Evolutionary conservation across 2,113 vertebrate species (phyloP).

Genomic region (Triplophysa siluroides): DNA sequence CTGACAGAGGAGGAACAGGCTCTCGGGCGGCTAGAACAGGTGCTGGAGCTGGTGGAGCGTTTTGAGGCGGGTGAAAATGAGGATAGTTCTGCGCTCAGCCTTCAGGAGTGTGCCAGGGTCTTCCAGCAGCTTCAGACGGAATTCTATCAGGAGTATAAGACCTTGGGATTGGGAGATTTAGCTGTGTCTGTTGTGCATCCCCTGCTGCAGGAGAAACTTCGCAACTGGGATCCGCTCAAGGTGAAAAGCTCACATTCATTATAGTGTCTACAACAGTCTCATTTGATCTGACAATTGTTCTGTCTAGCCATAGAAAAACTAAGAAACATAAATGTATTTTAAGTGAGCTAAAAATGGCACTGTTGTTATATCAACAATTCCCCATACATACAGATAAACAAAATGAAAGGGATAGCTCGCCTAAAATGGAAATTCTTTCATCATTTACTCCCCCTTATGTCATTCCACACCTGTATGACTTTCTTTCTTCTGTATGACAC

Average conservation of each 20-base stretch:
- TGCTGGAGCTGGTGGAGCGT: constrained; percentile 87
- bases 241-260: constrained; percentile 61
- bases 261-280: not conserved
- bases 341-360: too few species aligned
- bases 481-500: too few species aligned
- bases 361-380: too few species aligned
- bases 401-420: too few species aligned
- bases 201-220: constrained; percentile 88
- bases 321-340: too few species aligned
- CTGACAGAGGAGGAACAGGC: constrained; percentile 79
- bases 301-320: too few species aligned
- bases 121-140: constrained; percentile 91
- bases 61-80: constrained; percentile 78
- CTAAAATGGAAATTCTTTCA: too few species aligned
- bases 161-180: constrained; percentile 86
- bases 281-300: not conserved
- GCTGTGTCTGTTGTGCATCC: constrained; percentile 91
- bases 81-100: constrained; percentile 67
- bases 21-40: constrained; percentile 84
- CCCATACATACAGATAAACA: too few species aligned
- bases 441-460: too few species aligned
- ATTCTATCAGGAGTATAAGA: constrained; percentile 92
- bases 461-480: too few species aligned
- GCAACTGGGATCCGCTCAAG: constrained; percentile 91
- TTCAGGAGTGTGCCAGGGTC: constrained; percentile 84